A percentile compares a stretch with the other conserved stretches of the same genome.
Evolutionary conservation across 2,113 vertebrate genomes (phyloP).

Genomic region (Entelurus aequoreus): DNA sequence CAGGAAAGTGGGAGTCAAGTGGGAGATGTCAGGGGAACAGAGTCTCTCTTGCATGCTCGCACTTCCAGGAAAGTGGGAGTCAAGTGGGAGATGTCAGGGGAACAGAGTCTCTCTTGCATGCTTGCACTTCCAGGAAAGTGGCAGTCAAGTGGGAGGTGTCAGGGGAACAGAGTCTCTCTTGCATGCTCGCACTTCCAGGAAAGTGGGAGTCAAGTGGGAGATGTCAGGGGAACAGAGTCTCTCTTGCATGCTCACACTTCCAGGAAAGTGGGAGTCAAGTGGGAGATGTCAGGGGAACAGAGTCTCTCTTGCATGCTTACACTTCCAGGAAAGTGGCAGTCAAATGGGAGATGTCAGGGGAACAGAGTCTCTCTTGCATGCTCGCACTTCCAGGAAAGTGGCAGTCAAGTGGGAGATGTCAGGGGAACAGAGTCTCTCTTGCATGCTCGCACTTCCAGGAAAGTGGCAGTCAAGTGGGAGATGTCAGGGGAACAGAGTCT

Average conservation of each 20-base stretch:
- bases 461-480: too few relatives aligned
- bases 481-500: conserved; percentile 5
- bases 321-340: conserved; percentile 65
- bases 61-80: conserved; percentile 65
- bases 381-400: conserved; percentile 54
- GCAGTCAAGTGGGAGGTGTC: too few relatives aligned
- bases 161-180: conserved; percentile 1
- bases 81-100: too few relatives aligned
- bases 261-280: too few relatives aligned
- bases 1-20: too few relatives aligned
- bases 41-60: not conserved
- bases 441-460: conserved; percentile 3
- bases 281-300: conserved; percentile 9
- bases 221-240: conserved; percentile 5
- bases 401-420: too few relatives aligned
- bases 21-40: conserved; percentile 9
- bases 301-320: not conserved
- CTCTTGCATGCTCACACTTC: not conserved
- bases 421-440: conserved; percentile 1
- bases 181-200: conserved; percentile 3
- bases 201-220: too few relatives aligned
- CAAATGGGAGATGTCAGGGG: too few relatives aligned
- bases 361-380: not conserved
- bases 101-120: not conserved
- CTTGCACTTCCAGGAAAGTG: conserved; percentile 55